These are phyloP conservation scores for Nomia melanderi DNA, from an alignment of 1,140 invertebrate genomes.

Conservation along the genomic window DNA sequence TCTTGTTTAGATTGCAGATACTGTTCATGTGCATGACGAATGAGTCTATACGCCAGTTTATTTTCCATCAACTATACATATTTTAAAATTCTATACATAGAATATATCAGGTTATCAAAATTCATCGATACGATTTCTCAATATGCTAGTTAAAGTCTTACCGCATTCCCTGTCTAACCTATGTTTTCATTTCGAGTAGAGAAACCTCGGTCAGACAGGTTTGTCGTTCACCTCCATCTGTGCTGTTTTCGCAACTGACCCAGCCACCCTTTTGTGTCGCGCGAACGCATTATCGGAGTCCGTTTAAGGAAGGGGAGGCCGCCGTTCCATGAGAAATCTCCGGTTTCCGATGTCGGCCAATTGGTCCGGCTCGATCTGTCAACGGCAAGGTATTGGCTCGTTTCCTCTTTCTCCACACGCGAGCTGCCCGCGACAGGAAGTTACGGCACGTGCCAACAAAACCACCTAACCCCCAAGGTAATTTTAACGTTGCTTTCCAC, in stretches of 20 bases:
- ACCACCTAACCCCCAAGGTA: constrained; percentile 40
- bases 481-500: not conserved
- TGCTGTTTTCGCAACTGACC: constrained; percentile 25
- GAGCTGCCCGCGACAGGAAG: constrained; percentile 65
- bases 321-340: constrained; percentile 39
- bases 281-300: constrained; percentile 42
- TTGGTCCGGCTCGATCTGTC: constrained; percentile 53
- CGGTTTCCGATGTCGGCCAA: constrained; percentile 56
- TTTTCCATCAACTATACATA: too few species aligned
- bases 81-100: too few species aligned
- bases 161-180: too few species aligned
- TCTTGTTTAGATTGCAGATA: too few species aligned
- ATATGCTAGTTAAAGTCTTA: constrained; percentile 9
- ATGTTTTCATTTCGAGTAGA: not conserved
- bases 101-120: too few species aligned
- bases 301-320: not conserved
- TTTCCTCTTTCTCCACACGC: not conserved
- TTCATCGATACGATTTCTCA: too few species aligned
- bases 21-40: too few species aligned
- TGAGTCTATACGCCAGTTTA: too few species aligned
- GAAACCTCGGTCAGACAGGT: constrained; percentile 1
- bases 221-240: constrained; percentile 3
- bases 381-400: constrained; percentile 62
- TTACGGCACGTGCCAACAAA: constrained; percentile 57
- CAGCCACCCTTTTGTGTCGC: constrained; percentile 25